A percentile compares a stretch with the other conserved stretches of the same genome.
Evolutionary conservation across 2,888 invertebrate genomes (phyloP).

Genomic region (Ornithoptera priamus): DNA sequence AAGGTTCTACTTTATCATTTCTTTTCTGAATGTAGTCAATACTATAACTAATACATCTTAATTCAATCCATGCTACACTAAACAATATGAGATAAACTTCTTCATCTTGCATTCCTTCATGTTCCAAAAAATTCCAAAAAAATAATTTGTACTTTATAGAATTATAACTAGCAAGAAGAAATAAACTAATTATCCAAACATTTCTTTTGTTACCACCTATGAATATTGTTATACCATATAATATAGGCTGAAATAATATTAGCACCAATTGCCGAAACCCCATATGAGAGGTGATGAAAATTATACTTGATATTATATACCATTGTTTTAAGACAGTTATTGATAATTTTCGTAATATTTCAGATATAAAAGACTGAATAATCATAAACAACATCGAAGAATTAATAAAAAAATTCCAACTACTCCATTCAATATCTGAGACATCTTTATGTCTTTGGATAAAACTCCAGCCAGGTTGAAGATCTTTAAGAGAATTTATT

Average conservation of each 20-base stretch:
- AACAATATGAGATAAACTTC: constrained; percentile 78
- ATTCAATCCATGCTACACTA: constrained; percentile 84
- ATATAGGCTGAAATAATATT: constrained; percentile 77
- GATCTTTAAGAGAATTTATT: constrained; percentile 62
- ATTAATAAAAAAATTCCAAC: constrained; percentile 79
- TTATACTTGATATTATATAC: constrained; percentile 74
- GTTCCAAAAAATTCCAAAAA: constrained; percentile 69
- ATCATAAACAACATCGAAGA: constrained; percentile 78
- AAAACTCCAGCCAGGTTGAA: constrained; percentile 79
- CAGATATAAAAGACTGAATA: constrained; percentile 77
- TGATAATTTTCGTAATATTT: constrained; percentile 61
- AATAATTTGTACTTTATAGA: constrained; percentile 67
- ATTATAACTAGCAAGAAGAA: constrained; percentile 73
- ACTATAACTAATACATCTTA: constrained; percentile 88
- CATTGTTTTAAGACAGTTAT: constrained; percentile 67
- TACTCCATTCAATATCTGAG: constrained; percentile 86
- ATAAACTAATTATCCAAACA: constrained; percentile 79
- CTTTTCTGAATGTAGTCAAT: constrained; percentile 76
- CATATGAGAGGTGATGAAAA: constrained; percentile 69
- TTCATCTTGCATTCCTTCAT: constrained; percentile 68
- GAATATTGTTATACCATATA: constrained; percentile 68
- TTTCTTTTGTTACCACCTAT: constrained; percentile 67
- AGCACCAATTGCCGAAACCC: constrained; percentile 74
- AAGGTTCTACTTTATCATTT: constrained; percentile 39
- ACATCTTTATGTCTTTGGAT: constrained; percentile 81